Evolutionary conservation across 2,113 vertebrate species (phyloP).

Genomic region (Capra hircus): DNA sequence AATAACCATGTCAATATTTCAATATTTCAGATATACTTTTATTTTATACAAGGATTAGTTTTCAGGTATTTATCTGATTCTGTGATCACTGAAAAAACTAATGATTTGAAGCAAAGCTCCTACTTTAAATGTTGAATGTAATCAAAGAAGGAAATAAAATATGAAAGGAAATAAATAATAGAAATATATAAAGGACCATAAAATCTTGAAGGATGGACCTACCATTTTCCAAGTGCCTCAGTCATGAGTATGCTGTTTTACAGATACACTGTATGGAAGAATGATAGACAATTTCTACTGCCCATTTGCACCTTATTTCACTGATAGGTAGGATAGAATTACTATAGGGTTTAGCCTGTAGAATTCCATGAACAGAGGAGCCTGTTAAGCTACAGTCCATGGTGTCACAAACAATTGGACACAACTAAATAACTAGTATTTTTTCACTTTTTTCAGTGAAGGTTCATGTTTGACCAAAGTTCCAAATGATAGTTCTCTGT

Average conservation of each 20-base stretch:
- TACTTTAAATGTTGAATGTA: constrained; percentile 36
- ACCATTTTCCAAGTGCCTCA: neutral
- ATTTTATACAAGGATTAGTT: neutral
- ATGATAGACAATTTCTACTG: neutral
- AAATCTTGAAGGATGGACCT: neutral
- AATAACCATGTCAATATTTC: neutral
- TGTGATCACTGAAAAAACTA: constrained; percentile 33
- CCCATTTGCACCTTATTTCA: neutral
- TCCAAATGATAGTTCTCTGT: neutral
- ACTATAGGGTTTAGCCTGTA: neutral
- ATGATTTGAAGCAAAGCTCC: constrained; percentile 36
- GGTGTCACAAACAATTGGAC: neutral
- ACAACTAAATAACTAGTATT: neutral
- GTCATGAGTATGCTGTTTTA: neutral
- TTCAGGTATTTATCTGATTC: constrained; percentile 18
- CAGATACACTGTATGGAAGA: neutral
- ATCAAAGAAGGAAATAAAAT: neutral
- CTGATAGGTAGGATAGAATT: neutral
- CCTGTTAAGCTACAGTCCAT: neutral
- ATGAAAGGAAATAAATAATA: neutral
- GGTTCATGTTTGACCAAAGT: neutral
- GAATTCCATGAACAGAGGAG: neutral
- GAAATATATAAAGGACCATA: neutral
- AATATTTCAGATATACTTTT: constrained; percentile 30
- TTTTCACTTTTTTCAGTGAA: neutral